Percentiles rank a stretch among this genome's conserved stretches.
These are phyloP conservation scores for Hipparchia semele DNA, from an alignment of 2,888 invertebrate genomes.

Conservation along the genomic window DNA sequence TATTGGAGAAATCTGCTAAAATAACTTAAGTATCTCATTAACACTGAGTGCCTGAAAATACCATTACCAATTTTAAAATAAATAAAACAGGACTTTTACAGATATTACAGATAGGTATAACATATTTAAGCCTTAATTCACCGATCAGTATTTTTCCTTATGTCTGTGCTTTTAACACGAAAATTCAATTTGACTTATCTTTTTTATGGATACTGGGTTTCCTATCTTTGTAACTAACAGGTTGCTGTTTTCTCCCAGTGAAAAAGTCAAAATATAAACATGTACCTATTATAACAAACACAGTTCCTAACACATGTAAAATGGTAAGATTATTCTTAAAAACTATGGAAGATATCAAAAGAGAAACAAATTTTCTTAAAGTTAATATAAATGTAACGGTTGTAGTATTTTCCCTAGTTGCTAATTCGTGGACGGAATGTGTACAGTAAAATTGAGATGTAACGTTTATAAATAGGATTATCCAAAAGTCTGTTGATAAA, in stretches of 20 bases:
- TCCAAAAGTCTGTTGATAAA: slow-evolving; percentile 57
- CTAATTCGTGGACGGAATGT: slow-evolving; percentile 68
- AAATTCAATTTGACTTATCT: background rate
- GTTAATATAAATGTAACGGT: slow-evolving; percentile 75
- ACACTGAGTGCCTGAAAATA: too few relatives aligned
- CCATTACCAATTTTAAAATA: too few relatives aligned
- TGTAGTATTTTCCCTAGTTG: slow-evolving; percentile 68
- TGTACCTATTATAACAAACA: slow-evolving; percentile 67
- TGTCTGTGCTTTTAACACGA: background rate
- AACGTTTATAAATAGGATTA: slow-evolving; percentile 59
- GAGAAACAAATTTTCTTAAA: slow-evolving; percentile 68
- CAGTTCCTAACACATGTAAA: slow-evolving; percentile 64
- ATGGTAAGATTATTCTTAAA: slow-evolving; percentile 73
- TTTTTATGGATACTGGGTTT: slow-evolving; percentile 34
- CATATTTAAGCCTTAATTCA: too few relatives aligned
- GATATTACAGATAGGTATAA: too few relatives aligned
- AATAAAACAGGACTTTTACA: too few relatives aligned
- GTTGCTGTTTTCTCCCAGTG: slow-evolving; percentile 54
- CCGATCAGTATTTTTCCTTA: too few relatives aligned
- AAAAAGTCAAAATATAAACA: slow-evolving; percentile 74
- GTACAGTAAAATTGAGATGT: slow-evolving; percentile 69
- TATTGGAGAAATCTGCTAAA: too few relatives aligned
- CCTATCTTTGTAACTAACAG: slow-evolving; percentile 58
- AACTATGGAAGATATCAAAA: slow-evolving; percentile 67
- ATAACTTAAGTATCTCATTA: too few relatives aligned